Percentiles rank a stretch among this genome's conserved stretches.
These are phyloP conservation scores for Ambastaia sidthimunki DNA, from an alignment of 2,797 vertebrate genomes.

Conservation along the genomic window DNA sequence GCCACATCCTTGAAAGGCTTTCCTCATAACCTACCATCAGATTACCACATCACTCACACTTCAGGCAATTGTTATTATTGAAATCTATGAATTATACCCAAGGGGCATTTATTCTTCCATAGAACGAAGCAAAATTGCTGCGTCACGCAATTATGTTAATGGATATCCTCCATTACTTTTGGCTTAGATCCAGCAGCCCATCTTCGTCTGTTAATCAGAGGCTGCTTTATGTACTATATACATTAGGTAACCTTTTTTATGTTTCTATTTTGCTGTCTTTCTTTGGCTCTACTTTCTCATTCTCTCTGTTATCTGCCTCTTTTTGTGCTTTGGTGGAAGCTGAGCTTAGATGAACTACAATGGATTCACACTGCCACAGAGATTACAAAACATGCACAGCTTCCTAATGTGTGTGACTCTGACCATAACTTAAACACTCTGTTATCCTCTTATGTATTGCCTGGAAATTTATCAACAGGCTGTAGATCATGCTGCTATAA, in stretches of 20 bases:
- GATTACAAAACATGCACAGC: constrained; percentile 67
- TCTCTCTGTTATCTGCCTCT: constrained; percentile 18
- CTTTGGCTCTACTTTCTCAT: background rate
- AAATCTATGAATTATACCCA: background rate
- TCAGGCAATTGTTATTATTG: background rate
- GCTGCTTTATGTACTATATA: constrained; percentile 29
- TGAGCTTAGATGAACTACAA: constrained; percentile 79
- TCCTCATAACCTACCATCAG: too few relatives aligned
- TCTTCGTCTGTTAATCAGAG: constrained; percentile 35
- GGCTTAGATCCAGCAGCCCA: constrained; percentile 47
- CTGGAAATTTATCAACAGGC: background rate
- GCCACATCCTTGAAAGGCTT: background rate
- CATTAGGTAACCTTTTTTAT: constrained; percentile 4
- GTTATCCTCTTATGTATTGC: background rate
- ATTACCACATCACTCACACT: background rate
- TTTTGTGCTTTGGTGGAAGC: constrained; percentile 66
- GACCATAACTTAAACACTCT: background rate
- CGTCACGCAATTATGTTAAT: constrained; percentile 48
- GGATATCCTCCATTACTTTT: constrained; percentile 40
- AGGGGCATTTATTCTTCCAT: constrained; percentile 5
- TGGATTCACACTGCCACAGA: constrained; percentile 75
- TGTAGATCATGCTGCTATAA: background rate
- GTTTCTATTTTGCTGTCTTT: background rate
- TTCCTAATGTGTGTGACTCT: constrained; percentile 35
- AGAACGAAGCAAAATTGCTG: constrained; percentile 27